Percentiles rank a stretch among this genome's conserved stretches.
Conservation (phyloP, 2,113 vertebrate species). For the Percina caprodes region DNA sequence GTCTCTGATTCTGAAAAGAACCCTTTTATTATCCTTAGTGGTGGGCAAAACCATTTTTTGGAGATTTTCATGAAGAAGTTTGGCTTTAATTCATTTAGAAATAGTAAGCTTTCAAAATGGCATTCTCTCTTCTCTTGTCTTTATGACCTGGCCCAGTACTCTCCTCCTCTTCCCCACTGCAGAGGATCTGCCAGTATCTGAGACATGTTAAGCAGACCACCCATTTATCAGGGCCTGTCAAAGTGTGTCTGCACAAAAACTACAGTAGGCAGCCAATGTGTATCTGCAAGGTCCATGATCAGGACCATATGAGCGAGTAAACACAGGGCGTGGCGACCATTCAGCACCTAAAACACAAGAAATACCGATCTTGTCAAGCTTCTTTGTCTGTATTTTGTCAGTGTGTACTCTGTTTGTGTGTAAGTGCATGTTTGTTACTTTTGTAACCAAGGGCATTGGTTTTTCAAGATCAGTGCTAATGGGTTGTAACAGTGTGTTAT, state of each 20-base stretch:
- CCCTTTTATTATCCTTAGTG: constrained; percentile 22
- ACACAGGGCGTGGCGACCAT: neutral
- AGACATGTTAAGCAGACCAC: constrained; percentile 58
- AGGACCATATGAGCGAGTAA: constrained; percentile 33
- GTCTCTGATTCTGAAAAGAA: constrained; percentile 11
- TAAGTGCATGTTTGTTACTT: constrained; percentile 39
- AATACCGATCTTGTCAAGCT: constrained; percentile 20
- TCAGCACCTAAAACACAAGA: constrained; percentile 5
- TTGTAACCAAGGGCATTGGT: constrained; percentile 13
- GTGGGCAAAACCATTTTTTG: constrained; percentile 30
- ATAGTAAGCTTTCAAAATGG: constrained; percentile 13
- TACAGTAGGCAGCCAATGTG: constrained; percentile 13
- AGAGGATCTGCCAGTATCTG: constrained; percentile 48
- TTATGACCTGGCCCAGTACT: constrained; percentile 13
- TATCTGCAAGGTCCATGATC: constrained; percentile 29
- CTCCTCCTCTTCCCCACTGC: constrained; percentile 15
- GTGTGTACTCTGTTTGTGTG: neutral
- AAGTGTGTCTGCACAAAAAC: constrained; percentile 40
- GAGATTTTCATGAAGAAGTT: constrained; percentile 13
- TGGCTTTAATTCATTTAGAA: neutral
- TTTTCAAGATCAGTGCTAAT: constrained; percentile 57
- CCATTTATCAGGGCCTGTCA: constrained; percentile 53
- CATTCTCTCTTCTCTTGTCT: constrained; percentile 31
- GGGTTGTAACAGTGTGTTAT: constrained; percentile 59
- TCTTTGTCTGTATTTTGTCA: constrained; percentile 8